Conservation (phyloP, 1,140 invertebrate species). For the Drosophila sproati region DNA sequence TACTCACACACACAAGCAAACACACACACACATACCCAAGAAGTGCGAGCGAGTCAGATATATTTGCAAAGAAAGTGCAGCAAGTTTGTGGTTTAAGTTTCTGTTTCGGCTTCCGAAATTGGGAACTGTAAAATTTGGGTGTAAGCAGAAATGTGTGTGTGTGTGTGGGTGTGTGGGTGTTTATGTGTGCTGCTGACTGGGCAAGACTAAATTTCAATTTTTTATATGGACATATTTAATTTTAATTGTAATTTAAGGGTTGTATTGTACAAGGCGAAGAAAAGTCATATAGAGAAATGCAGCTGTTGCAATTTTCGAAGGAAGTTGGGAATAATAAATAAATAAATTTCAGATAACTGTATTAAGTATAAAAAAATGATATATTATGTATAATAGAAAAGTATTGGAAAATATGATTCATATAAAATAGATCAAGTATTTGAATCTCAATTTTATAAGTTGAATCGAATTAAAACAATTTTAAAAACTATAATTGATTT, state of each 20-base stretch:
- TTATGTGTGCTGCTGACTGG: slow-evolving; percentile 44
- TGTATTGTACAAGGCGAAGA: neutral
- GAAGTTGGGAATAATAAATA: neutral
- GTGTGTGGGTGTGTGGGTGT: slow-evolving; percentile 8
- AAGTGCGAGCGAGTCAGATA: slow-evolving; percentile 56
- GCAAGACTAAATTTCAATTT: slow-evolving; percentile 40
- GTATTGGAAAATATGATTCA: too few species aligned
- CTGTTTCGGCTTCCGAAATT: slow-evolving; percentile 42
- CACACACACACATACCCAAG: slow-evolving; percentile 10
- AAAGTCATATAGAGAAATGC: slow-evolving; percentile 1
- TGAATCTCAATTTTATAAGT: too few species aligned
- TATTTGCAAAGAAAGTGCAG: slow-evolving; percentile 74
- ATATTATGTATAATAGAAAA: too few species aligned
- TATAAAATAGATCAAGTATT: too few species aligned
- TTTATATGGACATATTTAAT: slow-evolving; percentile 41
- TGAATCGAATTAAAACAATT: too few species aligned
- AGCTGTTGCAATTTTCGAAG: neutral
- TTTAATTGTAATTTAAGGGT: slow-evolving; percentile 29
- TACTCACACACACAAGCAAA: slow-evolving; percentile 8
- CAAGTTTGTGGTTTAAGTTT: slow-evolving; percentile 49
- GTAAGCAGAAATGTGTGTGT: slow-evolving; percentile 31
- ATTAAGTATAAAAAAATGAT: too few species aligned
- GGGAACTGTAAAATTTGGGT: slow-evolving; percentile 11
- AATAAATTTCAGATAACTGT: too few species aligned
- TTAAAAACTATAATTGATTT: too few species aligned